A percentile compares a stretch with the other conserved stretches of the same genome.
Evolutionary conservation across 1,140 invertebrate genomes (phyloP).

Genomic region (Papilio aristodemus): DNA sequence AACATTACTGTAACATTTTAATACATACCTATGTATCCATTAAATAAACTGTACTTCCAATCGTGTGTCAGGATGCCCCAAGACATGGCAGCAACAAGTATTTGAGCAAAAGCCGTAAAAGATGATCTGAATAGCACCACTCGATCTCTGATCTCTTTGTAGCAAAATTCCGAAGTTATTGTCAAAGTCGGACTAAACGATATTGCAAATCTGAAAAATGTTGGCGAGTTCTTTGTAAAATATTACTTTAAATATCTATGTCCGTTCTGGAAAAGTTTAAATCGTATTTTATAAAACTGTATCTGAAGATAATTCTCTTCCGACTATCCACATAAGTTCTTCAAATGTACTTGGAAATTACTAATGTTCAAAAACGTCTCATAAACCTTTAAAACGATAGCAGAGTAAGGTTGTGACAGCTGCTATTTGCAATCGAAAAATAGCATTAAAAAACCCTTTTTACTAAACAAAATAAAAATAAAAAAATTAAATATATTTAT

Average conservation of each 20-base stretch:
- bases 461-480: no score
- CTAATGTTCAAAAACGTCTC: no score
- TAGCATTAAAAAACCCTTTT: no score
- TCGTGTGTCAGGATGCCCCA: slow-evolving; percentile 50
- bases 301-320: slow-evolving; percentile 15
- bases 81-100: slow-evolving; percentile 43
- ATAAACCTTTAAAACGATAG: no score
- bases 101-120: slow-evolving; percentile 43
- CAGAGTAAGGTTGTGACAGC: no score
- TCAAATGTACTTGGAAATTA: no score
- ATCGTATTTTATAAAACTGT: background rate
- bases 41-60: slow-evolving; percentile 45
- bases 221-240: background rate
- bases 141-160: slow-evolving; percentile 50
- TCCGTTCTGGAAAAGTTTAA: background rate
- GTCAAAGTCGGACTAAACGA: slow-evolving; percentile 50
- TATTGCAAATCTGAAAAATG: slow-evolving; percentile 48
- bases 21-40: slow-evolving; percentile 46
- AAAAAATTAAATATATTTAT: no score
- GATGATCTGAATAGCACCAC: slow-evolving; percentile 50
- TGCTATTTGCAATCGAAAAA: no score
- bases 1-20: background rate
- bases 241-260: background rate
- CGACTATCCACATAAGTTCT: no score
- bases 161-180: slow-evolving; percentile 50